These are phyloP conservation scores for Meandrina meandrites DNA, from an alignment of 92 coral and sea anemone species.

Conservation along the genomic window DNA sequence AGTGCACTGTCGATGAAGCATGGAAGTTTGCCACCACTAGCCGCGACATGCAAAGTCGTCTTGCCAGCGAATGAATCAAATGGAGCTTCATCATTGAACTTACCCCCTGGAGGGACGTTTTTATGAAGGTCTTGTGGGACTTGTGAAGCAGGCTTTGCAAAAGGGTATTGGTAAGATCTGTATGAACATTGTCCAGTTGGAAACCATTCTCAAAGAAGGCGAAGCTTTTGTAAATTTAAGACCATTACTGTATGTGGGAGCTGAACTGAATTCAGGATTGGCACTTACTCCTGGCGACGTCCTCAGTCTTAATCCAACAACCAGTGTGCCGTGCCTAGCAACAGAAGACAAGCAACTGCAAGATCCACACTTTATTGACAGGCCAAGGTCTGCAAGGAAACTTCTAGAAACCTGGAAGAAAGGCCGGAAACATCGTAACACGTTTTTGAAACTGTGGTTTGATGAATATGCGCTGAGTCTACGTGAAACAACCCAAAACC, in stretches of 20 bases:
- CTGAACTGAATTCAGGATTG: constrained; percentile 31
- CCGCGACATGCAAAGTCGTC: constrained; percentile 30
- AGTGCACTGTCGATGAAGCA: no score
- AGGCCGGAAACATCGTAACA: no score
- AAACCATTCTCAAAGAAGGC: not conserved
- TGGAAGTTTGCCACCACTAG: constrained; percentile 12
- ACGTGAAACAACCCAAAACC: not conserved
- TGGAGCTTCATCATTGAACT: constrained; percentile 42
- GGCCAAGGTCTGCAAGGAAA: constrained; percentile 14
- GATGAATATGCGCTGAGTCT: constrained; percentile 15
- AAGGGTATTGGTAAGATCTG: no score
- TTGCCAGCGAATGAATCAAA: constrained; percentile 37
- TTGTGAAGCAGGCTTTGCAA: no score
- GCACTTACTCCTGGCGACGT: constrained; percentile 25
- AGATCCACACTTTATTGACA: constrained; percentile 25
- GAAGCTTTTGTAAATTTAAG: constrained; percentile 3
- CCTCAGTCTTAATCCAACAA: constrained; percentile 29
- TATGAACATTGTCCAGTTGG: no score
- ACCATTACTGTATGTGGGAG: constrained; percentile 20
- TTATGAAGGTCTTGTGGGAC: constrained; percentile 18
- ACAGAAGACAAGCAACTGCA: constrained; percentile 14
- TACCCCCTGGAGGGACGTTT: constrained; percentile 55
- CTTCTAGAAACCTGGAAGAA: constrained; percentile 21
- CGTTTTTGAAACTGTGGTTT: no score
- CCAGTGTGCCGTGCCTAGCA: constrained; percentile 23